Conservation (phyloP, 2,797 vertebrate species). For the Lacerta agilis region DNA sequence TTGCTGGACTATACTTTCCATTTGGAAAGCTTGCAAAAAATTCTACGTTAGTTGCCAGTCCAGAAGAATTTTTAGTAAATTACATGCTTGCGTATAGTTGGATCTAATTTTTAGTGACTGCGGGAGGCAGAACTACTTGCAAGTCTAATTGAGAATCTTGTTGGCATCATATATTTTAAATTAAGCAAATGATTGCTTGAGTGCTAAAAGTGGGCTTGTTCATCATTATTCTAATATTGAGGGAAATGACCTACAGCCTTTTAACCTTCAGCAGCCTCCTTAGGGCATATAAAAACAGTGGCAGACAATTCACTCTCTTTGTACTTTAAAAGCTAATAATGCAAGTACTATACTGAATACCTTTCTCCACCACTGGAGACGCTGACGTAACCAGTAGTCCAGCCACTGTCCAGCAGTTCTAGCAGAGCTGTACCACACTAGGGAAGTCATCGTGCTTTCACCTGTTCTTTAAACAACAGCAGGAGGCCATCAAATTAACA, state of each 20-base stretch:
- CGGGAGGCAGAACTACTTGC: background rate
- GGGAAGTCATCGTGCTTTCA: conserved; percentile 86
- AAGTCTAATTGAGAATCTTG: background rate
- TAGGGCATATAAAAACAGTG: background rate
- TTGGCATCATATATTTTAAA: background rate
- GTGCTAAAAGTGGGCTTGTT: background rate
- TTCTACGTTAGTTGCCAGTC: background rate
- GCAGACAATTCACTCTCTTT: background rate
- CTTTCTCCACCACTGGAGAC: conserved; percentile 97
- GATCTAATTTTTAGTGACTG: background rate
- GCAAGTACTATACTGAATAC: conserved; percentile 69
- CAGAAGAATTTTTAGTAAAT: background rate
- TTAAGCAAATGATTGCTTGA: background rate
- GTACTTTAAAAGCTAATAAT: background rate
- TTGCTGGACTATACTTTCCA: background rate
- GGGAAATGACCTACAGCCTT: background rate
- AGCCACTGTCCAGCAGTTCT: conserved; percentile 91
- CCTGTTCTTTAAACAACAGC: conserved; percentile 80
- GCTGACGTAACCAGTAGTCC: conserved; percentile 92
- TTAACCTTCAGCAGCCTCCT: background rate
- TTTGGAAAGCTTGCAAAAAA: background rate
- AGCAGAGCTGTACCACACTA: conserved; percentile 93
- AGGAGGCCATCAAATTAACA: conserved; percentile 70
- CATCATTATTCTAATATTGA: background rate
- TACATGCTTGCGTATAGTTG: background rate